Evolutionary conservation across 2,797 vertebrate genomes (phyloP), one percentile per base, ranked within the genome.

Genomic region (Typhlichthys eigenmanni): DNA sequence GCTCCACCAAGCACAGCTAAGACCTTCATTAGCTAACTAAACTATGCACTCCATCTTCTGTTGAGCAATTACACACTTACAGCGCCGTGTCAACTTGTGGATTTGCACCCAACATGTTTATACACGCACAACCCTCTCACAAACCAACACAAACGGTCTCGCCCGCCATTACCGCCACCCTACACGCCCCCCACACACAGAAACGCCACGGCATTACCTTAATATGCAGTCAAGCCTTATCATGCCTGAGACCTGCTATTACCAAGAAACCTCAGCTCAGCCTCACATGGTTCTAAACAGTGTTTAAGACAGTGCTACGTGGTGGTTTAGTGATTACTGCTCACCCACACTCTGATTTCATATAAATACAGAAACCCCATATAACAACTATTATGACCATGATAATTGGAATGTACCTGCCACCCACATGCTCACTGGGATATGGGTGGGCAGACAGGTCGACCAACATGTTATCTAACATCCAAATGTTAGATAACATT

Each of bases 281-380:
- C 72, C 63, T 75, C 53, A 54, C 58, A 69, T 72, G 55, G 74
- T 56, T 68, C 72, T 70, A 89, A 89, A 84, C 72, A 77, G 64
- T 80, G 72, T 85, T 90, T 90, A 85, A 62, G 57, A 16, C 16
- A 55, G 58, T 32, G 58, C 75, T 71, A 88, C 83, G 79, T 78
- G 67, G 82, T 85, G 80, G 79, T 84, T 88, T 80, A 58, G 75
- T 63, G 79, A 85, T 81, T 78, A 75, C 68, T 55, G 64, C 64
- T 65, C 17, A 67, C 72, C 60, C 55, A 60, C 51, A 67, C 61
- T 72, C 54, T 60, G 58, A 70, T 58, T 70, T 70, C 64, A 70
- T 58, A 72, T 62, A 86, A 84, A 86, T 64, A 81, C 46, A 66
- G 60, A 63, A 29, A 62, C 64, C 14, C 49, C 55, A 61, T 71